A percentile compares a stretch with the other conserved stretches of the same genome.
Evolutionary conservation across 2,113 vertebrate genomes (phyloP).

Genomic region (Canis aureus): DNA sequence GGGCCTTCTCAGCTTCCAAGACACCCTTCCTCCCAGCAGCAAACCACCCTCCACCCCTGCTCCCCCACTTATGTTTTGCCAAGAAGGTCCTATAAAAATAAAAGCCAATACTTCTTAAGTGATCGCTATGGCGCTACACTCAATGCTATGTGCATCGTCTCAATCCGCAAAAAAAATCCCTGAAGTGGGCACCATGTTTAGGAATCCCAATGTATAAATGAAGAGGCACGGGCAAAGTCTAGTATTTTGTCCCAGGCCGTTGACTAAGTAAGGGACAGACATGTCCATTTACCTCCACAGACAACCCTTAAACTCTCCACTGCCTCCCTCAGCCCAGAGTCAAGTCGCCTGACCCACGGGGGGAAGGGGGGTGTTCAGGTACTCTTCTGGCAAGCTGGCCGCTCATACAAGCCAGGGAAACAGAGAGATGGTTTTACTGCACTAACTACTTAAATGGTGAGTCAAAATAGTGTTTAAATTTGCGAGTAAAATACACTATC

Average conservation of each 20-base stretch:
- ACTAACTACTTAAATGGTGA: neutral
- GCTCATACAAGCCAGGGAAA: neutral
- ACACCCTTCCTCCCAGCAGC: too few relatives aligned
- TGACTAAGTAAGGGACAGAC: neutral
- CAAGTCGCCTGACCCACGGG: accelerated
- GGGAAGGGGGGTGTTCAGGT: too few relatives aligned
- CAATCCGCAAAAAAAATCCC: neutral
- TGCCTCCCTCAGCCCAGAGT: neutral
- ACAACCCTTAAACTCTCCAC: neutral
- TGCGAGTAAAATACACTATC: neutral
- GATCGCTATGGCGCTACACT: neutral
- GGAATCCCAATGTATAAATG: neutral
- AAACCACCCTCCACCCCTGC: too few relatives aligned
- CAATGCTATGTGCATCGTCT: neutral
- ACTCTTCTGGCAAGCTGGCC: neutral
- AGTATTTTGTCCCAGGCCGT: neutral
- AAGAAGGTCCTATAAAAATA: neutral
- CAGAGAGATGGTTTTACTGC: neutral
- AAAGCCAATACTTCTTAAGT: neutral
- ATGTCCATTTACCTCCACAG: neutral
- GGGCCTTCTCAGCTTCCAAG: neutral
- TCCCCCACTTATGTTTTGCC: neutral
- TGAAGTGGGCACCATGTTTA: neutral
- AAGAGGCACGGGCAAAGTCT: neutral
- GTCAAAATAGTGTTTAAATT: neutral